Percentiles rank a stretch among this genome's conserved stretches.
Conservation (phyloP, 2,113 vertebrate genomes). For the Pongo pygmaeus region DNA sequence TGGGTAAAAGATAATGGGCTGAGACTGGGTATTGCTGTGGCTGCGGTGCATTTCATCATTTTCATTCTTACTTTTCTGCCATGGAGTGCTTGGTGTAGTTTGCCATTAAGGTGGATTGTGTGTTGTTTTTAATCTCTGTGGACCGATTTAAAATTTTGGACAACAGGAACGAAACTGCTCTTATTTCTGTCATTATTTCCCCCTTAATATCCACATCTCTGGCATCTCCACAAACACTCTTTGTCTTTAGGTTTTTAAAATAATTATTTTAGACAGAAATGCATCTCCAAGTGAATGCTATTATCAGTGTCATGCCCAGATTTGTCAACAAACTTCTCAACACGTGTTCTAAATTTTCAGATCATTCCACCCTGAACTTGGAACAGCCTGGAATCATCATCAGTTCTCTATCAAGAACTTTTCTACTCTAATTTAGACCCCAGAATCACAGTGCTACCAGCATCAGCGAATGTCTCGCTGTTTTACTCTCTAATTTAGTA, state of each 20-base stretch:
- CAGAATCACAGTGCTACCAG: not conserved
- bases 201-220: not conserved
- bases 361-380: not conserved
- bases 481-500: not conserved
- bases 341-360: not conserved
- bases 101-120: slow-evolving; percentile 20
- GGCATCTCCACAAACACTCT: not conserved
- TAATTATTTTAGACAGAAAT: not conserved
- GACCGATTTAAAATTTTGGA: not conserved
- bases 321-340: not conserved
- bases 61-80: slow-evolving; percentile 15
- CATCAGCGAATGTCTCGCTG: too few relatives aligned
- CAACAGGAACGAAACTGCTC: not conserved
- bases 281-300: not conserved
- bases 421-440: not conserved
- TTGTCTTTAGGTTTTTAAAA: not conserved
- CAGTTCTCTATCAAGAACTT: not conserved
- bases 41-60: not conserved
- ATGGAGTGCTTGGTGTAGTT: not conserved
- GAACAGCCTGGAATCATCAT: not conserved
- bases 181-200: not conserved
- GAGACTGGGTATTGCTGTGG: not conserved
- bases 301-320: not conserved
- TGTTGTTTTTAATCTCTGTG: slow-evolving; percentile 35
- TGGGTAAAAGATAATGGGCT: not conserved